Conservation (phyloP, 2,797 vertebrate species). For the Cirrhinus molitorella region DNA sequence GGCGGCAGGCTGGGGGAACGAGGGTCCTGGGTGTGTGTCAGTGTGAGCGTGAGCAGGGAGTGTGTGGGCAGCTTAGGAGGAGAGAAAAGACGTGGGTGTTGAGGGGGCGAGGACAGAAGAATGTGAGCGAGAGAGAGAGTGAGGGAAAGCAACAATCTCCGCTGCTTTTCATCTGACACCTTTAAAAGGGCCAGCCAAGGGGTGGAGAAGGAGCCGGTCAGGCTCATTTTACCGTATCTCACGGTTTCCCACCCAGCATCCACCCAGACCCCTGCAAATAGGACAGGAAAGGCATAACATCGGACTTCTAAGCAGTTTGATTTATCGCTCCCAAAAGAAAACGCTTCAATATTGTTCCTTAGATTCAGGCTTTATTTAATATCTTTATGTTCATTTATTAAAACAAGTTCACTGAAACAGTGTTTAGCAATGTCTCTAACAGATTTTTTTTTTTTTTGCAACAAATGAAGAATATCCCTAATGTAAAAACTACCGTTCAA, state of each 20-base stretch:
- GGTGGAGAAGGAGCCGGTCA: conserved; percentile 63
- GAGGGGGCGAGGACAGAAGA: conserved; percentile 61
- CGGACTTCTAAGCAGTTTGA: conserved; percentile 36
- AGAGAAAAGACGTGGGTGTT: conserved; percentile 63
- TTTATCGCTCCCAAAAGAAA: conserved; percentile 47
- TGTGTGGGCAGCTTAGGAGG: conserved; percentile 71
- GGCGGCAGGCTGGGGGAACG: conserved; percentile 49
- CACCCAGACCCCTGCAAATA: conserved; percentile 51
- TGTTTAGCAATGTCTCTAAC: not conserved
- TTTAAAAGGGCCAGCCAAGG: conserved; percentile 74
- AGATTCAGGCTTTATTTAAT: not conserved
- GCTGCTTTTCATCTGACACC: conserved; percentile 79
- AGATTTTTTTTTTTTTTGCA: not conserved
- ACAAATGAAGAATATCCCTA: not conserved
- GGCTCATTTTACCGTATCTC: conserved; percentile 63
- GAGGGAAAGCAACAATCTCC: conserved; percentile 69
- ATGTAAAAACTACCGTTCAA: not conserved
- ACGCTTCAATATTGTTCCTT: conserved; percentile 38
- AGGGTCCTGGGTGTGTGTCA: conserved; percentile 41
- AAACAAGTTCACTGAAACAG: not conserved
- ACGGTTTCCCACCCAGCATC: conserved; percentile 58
- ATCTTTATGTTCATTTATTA: not conserved
- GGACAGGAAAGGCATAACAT: conserved; percentile 55
- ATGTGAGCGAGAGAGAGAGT: conserved; percentile 63
- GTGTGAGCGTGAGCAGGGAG: conserved; percentile 60